Evolutionary conservation across 2,113 vertebrate species (phyloP).

Genomic region (Lathamus discolor): DNA sequence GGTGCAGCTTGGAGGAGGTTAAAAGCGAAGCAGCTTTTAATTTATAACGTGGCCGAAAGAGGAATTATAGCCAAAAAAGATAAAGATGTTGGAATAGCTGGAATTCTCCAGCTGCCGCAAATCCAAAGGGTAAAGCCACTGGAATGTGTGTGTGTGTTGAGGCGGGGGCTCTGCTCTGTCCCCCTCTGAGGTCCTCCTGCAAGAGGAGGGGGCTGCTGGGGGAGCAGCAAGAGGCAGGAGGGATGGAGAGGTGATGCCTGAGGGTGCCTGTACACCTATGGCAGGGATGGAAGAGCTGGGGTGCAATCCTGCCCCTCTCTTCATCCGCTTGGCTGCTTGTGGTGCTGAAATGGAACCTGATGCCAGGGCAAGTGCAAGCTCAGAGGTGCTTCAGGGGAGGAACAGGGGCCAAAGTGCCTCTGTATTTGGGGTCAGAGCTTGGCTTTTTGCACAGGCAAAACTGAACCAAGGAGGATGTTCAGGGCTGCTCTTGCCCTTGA

Average conservation of each 20-base stretch:
- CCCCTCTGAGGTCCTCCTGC: not conserved
- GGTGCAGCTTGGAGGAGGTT: constrained; percentile 51
- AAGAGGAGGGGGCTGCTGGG: not conserved
- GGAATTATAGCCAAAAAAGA: constrained; percentile 48
- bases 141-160: constrained; percentile 17
- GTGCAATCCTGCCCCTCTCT: not conserved
- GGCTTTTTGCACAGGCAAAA: not conserved
- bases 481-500: not conserved
- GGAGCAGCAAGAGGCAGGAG: not conserved
- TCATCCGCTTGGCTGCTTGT: accelerated
- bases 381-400: not conserved
- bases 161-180: not conserved
- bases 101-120: constrained; percentile 59
- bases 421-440: not conserved
- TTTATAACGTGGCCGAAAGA: constrained; percentile 61
- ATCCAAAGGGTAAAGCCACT: constrained; percentile 53
- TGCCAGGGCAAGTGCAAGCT: not conserved
- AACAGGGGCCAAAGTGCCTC: not conserved
- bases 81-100: constrained; percentile 66
- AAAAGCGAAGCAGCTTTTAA: constrained; percentile 53
- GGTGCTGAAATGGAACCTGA: accelerated
- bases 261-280: accelerated
- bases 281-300: accelerated
- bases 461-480: not conserved
- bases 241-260: accelerated